Percentiles rank a stretch among this genome's conserved stretches.
These are phyloP conservation scores for Pocillopora grandis DNA, from an alignment of 92 coral and sea anemone genomes.

Conservation along the genomic window DNA sequence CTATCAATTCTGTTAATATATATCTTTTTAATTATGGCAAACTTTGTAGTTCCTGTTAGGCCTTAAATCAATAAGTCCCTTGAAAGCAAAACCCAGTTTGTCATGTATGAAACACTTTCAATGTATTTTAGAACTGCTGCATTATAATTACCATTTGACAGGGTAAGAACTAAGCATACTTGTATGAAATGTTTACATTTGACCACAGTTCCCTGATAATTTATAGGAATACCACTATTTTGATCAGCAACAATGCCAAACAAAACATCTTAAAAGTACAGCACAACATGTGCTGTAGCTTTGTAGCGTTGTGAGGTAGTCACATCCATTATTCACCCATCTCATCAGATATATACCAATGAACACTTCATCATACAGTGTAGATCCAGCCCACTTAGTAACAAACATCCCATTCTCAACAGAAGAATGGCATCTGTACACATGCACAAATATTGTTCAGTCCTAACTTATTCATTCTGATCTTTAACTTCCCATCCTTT, in stretches of 20 bases:
- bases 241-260: neutral
- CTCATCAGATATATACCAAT: neutral
- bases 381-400: constrained; percentile 42
- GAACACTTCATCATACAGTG: neutral
- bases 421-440: neutral
- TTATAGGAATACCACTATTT: neutral
- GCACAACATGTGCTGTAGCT: neutral
- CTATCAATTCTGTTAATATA: neutral
- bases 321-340: neutral
- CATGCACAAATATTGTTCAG: neutral
- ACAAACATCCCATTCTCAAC: neutral
- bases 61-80: neutral
- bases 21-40: too few species aligned
- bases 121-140: neutral
- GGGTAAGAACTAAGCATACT: neutral
- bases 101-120: neutral
- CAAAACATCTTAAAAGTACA: neutral
- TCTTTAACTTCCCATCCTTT: neutral
- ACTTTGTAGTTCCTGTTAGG: neutral
- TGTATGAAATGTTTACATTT: neutral
- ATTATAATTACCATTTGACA: neutral
- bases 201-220: neutral
- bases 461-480: neutral
- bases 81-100: constrained; percentile 6
- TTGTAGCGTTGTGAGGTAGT: neutral